phyloP scores from a whole-genome alignment of 2,113 vertebrate species.

The Thinocorus orbignyianus region DNA sequence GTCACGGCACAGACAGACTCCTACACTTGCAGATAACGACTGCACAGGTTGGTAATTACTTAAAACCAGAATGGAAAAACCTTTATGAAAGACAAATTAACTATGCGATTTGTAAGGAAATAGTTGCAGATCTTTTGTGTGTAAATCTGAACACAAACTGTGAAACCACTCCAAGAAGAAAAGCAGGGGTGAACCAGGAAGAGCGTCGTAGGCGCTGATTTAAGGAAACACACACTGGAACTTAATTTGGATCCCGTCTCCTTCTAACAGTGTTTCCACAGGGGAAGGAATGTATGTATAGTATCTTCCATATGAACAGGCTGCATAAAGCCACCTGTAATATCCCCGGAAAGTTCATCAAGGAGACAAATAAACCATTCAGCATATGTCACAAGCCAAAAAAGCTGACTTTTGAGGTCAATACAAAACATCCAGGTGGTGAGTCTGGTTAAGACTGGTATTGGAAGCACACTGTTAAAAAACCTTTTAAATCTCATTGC shows the following conservation, averaged over 20 bases:
- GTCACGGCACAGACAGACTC: slow-evolving; percentile 28
- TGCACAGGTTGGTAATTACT: slow-evolving; percentile 52
- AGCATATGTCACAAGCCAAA: background rate
- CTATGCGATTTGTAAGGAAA: slow-evolving; percentile 35
- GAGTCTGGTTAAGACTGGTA: background rate
- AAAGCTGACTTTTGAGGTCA: background rate
- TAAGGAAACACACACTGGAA: background rate
- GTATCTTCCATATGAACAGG: background rate
- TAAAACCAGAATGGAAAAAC: slow-evolving; percentile 51
- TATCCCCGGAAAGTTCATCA: background rate
- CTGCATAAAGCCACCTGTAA: background rate
- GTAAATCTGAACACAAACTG: background rate
- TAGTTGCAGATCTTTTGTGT: background rate
- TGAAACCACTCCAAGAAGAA: background rate
- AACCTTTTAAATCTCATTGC: background rate
- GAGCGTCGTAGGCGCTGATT: background rate
- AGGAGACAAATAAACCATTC: background rate
- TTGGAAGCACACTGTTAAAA: background rate
- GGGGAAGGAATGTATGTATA: background rate
- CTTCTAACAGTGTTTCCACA: background rate
- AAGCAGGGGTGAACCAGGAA: background rate
- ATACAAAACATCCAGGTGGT: background rate
- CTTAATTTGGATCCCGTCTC: background rate
- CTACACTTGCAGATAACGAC: slow-evolving; percentile 34
- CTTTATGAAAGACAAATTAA: slow-evolving; percentile 49